These are phyloP conservation scores for Stichodactyla mertensii DNA, from an alignment of 64 coral and sea anemone genomes.

Conservation along the genomic window DNA sequence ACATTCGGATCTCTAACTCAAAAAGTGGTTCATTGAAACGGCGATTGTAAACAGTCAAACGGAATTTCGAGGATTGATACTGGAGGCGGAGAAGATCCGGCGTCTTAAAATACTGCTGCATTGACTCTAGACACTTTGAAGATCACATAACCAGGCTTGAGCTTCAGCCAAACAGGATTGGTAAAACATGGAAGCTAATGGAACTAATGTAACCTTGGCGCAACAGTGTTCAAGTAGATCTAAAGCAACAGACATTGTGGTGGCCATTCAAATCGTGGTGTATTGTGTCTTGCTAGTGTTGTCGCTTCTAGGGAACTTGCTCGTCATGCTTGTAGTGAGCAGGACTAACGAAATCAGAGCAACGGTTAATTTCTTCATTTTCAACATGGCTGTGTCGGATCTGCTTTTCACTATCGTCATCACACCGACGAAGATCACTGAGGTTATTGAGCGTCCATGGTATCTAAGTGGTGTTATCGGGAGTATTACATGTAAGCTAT, in stretches of 20 bases:
- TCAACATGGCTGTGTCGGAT: slow-evolving; percentile 46
- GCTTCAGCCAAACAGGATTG: background rate
- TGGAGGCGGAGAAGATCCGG: background rate
- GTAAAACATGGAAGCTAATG: background rate
- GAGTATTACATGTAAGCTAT: slow-evolving; percentile 30
- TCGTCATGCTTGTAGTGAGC: slow-evolving; percentile 15
- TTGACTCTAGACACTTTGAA: background rate
- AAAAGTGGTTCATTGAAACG: background rate
- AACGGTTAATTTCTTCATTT: slow-evolving; percentile 32
- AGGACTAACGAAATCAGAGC: slow-evolving; percentile 11
- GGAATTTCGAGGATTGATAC: background rate
- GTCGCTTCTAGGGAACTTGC: background rate
- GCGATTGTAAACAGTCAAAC: background rate
- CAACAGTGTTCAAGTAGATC: background rate
- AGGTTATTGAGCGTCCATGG: background rate
- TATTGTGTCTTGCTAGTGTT: background rate
- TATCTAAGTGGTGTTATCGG: slow-evolving; percentile 4
- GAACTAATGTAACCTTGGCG: background rate
- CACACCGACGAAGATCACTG: background rate
- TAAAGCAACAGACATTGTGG: background rate
- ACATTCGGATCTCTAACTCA: background rate
- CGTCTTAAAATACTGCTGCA: background rate
- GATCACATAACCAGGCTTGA: background rate
- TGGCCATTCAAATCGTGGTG: background rate
- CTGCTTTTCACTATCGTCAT: slow-evolving; percentile 1